Conservation (phyloP, 1,140 invertebrate species). For the Nymphalis io region DNA sequence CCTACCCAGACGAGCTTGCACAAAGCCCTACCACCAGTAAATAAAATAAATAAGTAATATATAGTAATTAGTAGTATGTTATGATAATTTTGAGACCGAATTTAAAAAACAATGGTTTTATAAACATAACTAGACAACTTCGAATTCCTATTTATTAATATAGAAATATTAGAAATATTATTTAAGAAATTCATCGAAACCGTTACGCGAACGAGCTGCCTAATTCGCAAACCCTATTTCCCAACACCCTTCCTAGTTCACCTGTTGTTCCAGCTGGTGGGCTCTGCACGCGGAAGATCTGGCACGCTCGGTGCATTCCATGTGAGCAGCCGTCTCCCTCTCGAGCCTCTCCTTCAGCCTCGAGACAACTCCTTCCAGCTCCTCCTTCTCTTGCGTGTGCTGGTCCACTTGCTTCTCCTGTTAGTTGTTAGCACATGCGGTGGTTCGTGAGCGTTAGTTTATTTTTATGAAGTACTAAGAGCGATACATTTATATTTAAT, state of each 20-base stretch:
- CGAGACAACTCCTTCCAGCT: conserved; percentile 90
- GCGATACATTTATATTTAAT: conserved; percentile 9
- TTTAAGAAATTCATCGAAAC: neutral
- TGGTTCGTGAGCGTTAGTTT: conserved; percentile 27
- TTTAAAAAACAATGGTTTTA: too few species aligned
- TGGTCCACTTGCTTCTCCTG: conserved; percentile 94
- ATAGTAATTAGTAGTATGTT: too few species aligned
- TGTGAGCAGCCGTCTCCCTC: conserved; percentile 92
- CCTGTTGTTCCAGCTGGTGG: conserved; percentile 86
- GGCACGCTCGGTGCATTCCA: conserved; percentile 91
- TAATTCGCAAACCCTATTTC: neutral
- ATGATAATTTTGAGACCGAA: too few species aligned
- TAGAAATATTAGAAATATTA: too few species aligned
- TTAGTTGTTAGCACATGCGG: conserved; percentile 37
- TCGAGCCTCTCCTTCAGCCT: conserved; percentile 94
- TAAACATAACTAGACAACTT: too few species aligned
- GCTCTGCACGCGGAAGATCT: conserved; percentile 88
- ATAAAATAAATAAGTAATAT: too few species aligned
- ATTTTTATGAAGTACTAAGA: conserved; percentile 6
- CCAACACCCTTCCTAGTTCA: conserved; percentile 26
- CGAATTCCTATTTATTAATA: too few species aligned
- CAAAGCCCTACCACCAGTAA: too few species aligned
- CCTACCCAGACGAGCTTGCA: too few species aligned
- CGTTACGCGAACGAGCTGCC: too few species aligned
- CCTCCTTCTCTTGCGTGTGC: conserved; percentile 94